Percentiles rank a stretch among this genome's conserved stretches.
Conservation (phyloP, 2,888 invertebrate genomes). For the Branchinecta sandiegonensis region DNA sequence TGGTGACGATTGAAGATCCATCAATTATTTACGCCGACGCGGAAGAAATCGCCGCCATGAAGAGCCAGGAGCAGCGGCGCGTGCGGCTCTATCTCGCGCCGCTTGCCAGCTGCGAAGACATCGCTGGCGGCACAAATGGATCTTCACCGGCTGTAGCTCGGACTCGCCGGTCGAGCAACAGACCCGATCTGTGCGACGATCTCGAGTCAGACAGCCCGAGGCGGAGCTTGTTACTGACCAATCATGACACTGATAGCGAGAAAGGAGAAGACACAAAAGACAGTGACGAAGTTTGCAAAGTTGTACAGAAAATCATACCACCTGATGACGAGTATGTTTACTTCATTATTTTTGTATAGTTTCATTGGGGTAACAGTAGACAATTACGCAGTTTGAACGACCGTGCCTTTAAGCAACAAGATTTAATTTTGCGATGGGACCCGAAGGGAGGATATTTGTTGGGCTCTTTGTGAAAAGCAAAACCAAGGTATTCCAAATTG, state of each 20-base stretch:
- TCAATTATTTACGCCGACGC: conserved; percentile 10
- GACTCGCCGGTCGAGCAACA: conserved; percentile 20
- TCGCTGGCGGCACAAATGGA: conserved; percentile 25
- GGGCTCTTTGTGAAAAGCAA: too few relatives aligned
- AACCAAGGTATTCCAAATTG: too few relatives aligned
- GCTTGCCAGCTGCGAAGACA: conserved; percentile 32
- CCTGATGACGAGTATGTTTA: too few relatives aligned
- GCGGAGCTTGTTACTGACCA: neutral
- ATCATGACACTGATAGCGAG: neutral
- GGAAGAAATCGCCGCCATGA: conserved; percentile 2
- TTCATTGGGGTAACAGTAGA: too few relatives aligned
- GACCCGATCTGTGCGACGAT: neutral
- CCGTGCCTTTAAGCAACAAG: too few relatives aligned
- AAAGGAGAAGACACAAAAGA: too few relatives aligned
- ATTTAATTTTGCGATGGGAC: too few relatives aligned
- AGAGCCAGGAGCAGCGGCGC: conserved; percentile 1
- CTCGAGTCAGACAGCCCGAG: neutral
- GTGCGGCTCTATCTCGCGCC: conserved; percentile 28
- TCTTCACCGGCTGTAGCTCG: conserved; percentile 16
- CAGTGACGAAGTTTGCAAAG: too few relatives aligned
- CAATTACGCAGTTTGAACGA: too few relatives aligned
- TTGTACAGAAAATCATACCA: too few relatives aligned
- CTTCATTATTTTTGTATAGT: too few relatives aligned
- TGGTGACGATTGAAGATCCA: neutral
- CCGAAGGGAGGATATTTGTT: too few relatives aligned